phyloP scores from a whole-genome alignment of 2,888 invertebrate species.

The Spodoptera picta region DNA sequence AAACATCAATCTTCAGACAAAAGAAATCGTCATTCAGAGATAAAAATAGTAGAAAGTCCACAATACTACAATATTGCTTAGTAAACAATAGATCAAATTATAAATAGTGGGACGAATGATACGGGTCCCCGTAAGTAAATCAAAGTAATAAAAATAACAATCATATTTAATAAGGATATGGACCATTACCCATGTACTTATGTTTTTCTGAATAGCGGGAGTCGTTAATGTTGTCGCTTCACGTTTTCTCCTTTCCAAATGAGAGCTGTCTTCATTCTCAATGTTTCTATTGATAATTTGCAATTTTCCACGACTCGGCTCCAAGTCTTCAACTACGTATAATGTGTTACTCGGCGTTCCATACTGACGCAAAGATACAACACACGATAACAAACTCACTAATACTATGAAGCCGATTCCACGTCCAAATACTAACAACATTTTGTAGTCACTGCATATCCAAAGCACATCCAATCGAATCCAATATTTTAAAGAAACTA shows the following conservation, averaged over 20 bases:
- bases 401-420: slow-evolving; percentile 71
- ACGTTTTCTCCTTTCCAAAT: slow-evolving; percentile 77
- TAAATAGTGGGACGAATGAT: slow-evolving; percentile 48
- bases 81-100: slow-evolving; percentile 57
- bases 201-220: slow-evolving; percentile 75
- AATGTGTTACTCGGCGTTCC: slow-evolving; percentile 71
- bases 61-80: slow-evolving; percentile 47
- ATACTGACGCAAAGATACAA: slow-evolving; percentile 69
- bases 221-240: slow-evolving; percentile 73
- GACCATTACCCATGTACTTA: slow-evolving; percentile 84
- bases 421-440: slow-evolving; percentile 79
- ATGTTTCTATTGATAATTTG: slow-evolving; percentile 73
- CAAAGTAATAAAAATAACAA: slow-evolving; percentile 68
- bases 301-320: slow-evolving; percentile 63
- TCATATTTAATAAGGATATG: slow-evolving; percentile 73
- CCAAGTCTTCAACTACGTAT: slow-evolving; percentile 75
- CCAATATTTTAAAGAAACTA: slow-evolving; percentile 70
- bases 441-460: slow-evolving; percentile 85
- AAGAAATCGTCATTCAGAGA: slow-evolving; percentile 48
- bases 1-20: slow-evolving; percentile 38
- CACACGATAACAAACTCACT: slow-evolving; percentile 72
- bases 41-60: slow-evolving; percentile 68
- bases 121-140: slow-evolving; percentile 41
- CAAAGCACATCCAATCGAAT: slow-evolving; percentile 67
- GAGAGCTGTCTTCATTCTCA: slow-evolving; percentile 59